Conservation (phyloP, 2,888 invertebrate species). For the Eutolmus rufibarbis region DNA sequence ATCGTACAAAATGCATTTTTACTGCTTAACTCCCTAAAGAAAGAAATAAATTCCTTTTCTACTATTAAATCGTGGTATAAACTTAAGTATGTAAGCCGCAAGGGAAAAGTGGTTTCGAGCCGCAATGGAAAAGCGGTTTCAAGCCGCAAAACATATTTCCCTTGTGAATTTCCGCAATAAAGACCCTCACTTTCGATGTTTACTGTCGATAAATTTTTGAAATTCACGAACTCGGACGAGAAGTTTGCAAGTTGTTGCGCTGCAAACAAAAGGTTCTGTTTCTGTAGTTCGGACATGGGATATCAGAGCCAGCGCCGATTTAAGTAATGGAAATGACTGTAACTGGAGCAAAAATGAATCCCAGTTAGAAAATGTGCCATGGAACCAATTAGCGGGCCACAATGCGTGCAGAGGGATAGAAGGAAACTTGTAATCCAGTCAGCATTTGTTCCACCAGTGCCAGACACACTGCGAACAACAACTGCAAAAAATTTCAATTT, state of each 20-base stretch:
- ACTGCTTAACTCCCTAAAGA: no score
- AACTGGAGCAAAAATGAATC: conserved; percentile 28
- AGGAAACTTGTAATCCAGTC: neutral
- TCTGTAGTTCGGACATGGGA: neutral
- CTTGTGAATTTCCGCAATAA: neutral
- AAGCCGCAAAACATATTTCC: neutral
- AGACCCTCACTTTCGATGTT: conserved; percentile 3
- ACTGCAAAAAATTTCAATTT: conserved; percentile 26
- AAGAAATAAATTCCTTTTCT: no score
- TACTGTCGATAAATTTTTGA: neutral
- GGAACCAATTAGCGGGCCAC: conserved; percentile 21
- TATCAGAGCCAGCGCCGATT: neutral
- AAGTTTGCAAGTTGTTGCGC: neutral
- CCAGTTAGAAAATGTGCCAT: conserved; percentile 26
- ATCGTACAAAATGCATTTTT: no score
- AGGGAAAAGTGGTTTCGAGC: neutral
- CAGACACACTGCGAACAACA: neutral
- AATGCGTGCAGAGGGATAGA: neutral
- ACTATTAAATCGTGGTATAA: no score
- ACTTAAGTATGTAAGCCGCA: no score
- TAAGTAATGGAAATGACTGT: conserved; percentile 6
- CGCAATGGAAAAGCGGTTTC: neutral
- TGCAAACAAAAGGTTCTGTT: neutral
- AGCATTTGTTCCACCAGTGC: neutral
- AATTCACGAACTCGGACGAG: neutral